A percentile compares a stretch with the other conserved stretches of the same genome.
Evolutionary conservation across 2,888 invertebrate genomes (phyloP).

Genomic region (Luperina testacea): DNA sequence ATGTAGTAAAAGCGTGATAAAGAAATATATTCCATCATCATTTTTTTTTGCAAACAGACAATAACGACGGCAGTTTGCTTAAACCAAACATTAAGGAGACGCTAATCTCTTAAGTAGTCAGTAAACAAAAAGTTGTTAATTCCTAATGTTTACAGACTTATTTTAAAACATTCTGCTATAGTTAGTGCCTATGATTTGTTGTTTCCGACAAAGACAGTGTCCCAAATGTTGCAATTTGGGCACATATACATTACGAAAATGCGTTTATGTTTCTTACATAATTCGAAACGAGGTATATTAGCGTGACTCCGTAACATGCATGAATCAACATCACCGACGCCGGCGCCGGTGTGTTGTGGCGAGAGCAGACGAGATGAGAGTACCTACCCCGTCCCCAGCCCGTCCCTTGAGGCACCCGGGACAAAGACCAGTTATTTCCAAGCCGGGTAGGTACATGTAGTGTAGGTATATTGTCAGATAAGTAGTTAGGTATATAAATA

Average conservation of each 20-base stretch:
- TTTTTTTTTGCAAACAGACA: slow-evolving; percentile 1
- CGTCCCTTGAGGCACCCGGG: neutral
- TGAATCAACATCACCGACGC: slow-evolving; percentile 46
- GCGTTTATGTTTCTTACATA: slow-evolving; percentile 66
- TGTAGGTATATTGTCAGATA: neutral
- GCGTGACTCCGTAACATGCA: slow-evolving; percentile 60
- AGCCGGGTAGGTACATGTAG: neutral
- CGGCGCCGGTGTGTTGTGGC: slow-evolving; percentile 18
- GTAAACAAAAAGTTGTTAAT: slow-evolving; percentile 32
- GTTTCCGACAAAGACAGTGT: slow-evolving; percentile 46
- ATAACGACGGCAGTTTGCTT: neutral
- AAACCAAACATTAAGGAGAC: slow-evolving; percentile 8
- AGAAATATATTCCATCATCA: neutral
- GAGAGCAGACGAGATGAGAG: slow-evolving; percentile 23
- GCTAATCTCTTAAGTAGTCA: slow-evolving; percentile 29
- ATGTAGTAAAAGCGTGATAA: slow-evolving; percentile 2
- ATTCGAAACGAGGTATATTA: slow-evolving; percentile 60
- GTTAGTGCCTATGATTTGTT: slow-evolving; percentile 39
- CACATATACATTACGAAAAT: slow-evolving; percentile 68
- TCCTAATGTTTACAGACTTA: slow-evolving; percentile 12
- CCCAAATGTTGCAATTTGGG: slow-evolving; percentile 67
- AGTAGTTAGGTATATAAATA: neutral
- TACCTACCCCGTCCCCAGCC: neutral
- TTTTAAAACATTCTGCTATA: slow-evolving; percentile 12
- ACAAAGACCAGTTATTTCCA: neutral